These are phyloP conservation scores for Papilio gigon DNA, from an alignment of 2,888 invertebrate genomes.

Conservation along the genomic window DNA sequence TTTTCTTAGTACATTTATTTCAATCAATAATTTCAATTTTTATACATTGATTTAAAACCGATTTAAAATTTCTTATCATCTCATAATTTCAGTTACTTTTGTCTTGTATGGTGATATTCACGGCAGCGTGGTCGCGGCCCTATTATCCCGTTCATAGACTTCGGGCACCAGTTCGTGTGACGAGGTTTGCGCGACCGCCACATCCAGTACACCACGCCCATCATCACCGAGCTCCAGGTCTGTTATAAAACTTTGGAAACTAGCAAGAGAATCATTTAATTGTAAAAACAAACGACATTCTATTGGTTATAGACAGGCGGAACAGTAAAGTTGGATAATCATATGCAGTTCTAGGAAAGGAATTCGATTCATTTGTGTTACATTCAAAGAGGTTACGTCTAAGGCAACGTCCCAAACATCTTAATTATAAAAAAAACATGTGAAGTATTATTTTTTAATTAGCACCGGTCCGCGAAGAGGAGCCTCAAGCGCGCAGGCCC, in stretches of 20 bases:
- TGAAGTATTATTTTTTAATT: slow-evolving; percentile 14
- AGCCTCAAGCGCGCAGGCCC: slow-evolving; percentile 60
- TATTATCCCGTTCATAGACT: slow-evolving; percentile 60
- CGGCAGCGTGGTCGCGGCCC: slow-evolving; percentile 69
- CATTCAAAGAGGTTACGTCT: too few relatives aligned
- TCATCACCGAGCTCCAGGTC: slow-evolving; percentile 49
- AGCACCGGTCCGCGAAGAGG: slow-evolving; percentile 49
- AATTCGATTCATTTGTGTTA: too few relatives aligned
- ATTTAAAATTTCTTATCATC: neutral
- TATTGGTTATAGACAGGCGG: too few relatives aligned
- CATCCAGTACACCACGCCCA: slow-evolving; percentile 48
- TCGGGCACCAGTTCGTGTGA: slow-evolving; percentile 58
- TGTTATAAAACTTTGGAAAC: slow-evolving; percentile 20
- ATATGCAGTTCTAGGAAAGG: too few relatives aligned
- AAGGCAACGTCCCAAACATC: too few relatives aligned
- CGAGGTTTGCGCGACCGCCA: slow-evolving; percentile 62
- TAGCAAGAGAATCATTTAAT: neutral
- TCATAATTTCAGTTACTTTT: slow-evolving; percentile 59
- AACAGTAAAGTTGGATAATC: too few relatives aligned
- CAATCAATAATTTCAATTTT: neutral
- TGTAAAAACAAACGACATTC: neutral
- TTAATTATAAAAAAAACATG: too few relatives aligned
- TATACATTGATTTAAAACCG: neutral
- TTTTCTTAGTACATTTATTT: neutral
- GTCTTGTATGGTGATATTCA: slow-evolving; percentile 51